Evolutionary conservation across 2,888 invertebrate species (phyloP).

Genomic region (Chloroclystis v-ata): DNA sequence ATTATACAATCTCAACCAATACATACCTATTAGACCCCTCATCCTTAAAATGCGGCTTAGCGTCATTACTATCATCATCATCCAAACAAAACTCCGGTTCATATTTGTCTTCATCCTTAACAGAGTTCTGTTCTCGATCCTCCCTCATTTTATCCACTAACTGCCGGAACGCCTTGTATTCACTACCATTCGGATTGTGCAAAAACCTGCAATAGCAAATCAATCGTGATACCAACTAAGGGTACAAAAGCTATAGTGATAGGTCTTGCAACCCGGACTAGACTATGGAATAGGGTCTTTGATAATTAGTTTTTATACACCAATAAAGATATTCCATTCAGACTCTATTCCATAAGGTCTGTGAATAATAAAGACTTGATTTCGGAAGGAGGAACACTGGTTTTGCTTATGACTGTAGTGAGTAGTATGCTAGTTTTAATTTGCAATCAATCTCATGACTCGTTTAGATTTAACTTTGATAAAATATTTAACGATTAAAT

Average conservation of each 20-base stretch:
- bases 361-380: conserved; percentile 27
- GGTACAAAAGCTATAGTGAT: conserved; percentile 47
- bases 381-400: conserved; percentile 21
- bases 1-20: too few species aligned
- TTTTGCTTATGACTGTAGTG: background rate
- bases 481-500: too few species aligned
- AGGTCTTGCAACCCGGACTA: conserved; percentile 49
- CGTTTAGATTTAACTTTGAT: too few species aligned
- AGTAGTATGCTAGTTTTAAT: background rate
- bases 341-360: conserved; percentile 27
- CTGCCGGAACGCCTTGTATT: conserved; percentile 70
- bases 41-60: conserved; percentile 53
- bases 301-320: too few species aligned
- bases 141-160: conserved; percentile 53
- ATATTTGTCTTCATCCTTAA: conserved; percentile 73
- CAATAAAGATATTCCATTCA: too few species aligned
- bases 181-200: conserved; percentile 63
- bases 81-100: conserved; percentile 72
- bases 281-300: conserved; percentile 16
- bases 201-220: conserved; percentile 65
- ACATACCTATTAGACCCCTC: conserved; percentile 58
- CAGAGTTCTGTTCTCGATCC: conserved; percentile 49
- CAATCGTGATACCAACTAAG: conserved; percentile 32
- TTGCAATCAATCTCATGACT: background rate
- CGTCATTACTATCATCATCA: conserved; percentile 70